Evolutionary conservation across 2,888 invertebrate species (phyloP).

Genomic region (Lucinisca nassula): DNA sequence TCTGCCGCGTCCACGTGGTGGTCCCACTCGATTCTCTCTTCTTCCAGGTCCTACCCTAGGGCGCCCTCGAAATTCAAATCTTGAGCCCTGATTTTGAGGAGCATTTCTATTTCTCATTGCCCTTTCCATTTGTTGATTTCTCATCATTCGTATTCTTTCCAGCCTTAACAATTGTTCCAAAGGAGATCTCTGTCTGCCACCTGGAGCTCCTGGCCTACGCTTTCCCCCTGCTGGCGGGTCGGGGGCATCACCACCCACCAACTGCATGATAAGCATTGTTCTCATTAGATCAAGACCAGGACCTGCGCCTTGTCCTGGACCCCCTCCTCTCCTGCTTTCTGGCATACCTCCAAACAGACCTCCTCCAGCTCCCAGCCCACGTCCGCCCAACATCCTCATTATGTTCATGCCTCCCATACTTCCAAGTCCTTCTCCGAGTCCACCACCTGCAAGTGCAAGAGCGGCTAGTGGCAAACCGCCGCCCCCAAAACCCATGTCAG

Average conservation of each 20-base stretch:
- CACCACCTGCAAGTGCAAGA: background rate
- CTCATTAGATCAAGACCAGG: conserved; percentile 14
- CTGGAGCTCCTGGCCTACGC: background rate
- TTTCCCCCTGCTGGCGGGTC: conserved; percentile 3
- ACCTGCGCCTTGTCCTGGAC: background rate
- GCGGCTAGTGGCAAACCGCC: background rate
- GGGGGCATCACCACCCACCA: conserved; percentile 39
- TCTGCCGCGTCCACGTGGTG: background rate
- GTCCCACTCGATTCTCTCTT: background rate
- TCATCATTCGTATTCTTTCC: conserved; percentile 14
- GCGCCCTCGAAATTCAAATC: background rate
- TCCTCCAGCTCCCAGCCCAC: background rate
- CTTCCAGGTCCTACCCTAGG: background rate
- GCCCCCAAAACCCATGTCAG: background rate
- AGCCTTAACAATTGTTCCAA: conserved; percentile 9
- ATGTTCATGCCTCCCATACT: background rate
- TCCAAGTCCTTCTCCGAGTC: background rate
- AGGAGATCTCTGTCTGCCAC: background rate
- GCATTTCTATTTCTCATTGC: background rate
- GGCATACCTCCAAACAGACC: background rate
- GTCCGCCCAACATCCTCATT: background rate
- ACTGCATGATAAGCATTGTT: conserved; percentile 28
- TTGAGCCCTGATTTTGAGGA: conserved; percentile 1
- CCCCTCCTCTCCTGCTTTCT: background rate
- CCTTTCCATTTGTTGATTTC: conserved; percentile 9